A percentile compares a stretch with the other conserved stretches of the same genome.
These are phyloP conservation scores for Ectemnius continuus DNA, from an alignment of 2,888 invertebrate genomes.

Conservation along the genomic window DNA sequence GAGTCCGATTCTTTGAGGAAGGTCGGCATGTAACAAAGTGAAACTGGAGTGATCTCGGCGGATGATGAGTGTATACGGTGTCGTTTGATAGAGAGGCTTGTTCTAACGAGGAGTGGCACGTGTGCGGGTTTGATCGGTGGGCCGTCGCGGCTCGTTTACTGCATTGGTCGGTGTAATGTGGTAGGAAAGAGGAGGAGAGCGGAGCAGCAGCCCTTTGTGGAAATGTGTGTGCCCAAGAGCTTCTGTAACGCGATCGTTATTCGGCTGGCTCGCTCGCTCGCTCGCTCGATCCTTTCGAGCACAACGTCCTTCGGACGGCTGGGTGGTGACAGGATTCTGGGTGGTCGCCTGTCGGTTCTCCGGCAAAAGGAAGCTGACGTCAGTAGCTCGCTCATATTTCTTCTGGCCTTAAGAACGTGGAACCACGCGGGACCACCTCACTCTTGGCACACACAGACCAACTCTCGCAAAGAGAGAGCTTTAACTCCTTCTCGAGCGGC, in stretches of 20 bases:
- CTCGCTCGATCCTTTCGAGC: conserved; percentile 55
- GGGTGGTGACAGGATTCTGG: conserved; percentile 76
- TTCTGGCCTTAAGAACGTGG: conserved; percentile 66
- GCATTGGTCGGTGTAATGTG: background rate
- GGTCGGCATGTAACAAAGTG: too few relatives aligned
- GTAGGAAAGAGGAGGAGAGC: too few relatives aligned
- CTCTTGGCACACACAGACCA: background rate
- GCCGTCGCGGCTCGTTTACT: background rate
- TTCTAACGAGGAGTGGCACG: too few relatives aligned
- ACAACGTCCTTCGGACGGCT: conserved; percentile 60
- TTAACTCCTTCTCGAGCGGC: conserved; percentile 50
- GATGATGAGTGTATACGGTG: background rate
- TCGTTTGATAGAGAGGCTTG: background rate
- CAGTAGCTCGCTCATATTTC: conserved; percentile 71
- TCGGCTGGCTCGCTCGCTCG: conserved; percentile 46
- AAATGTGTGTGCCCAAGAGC: conserved; percentile 22
- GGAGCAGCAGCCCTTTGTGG: too few relatives aligned
- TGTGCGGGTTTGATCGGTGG: too few relatives aligned
- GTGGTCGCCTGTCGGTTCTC: conserved; percentile 71
- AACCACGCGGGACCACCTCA: conserved; percentile 61
- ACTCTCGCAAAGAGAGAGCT: conserved; percentile 2
- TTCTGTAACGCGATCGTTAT: conserved; percentile 54
- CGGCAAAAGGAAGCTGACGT: conserved; percentile 68
- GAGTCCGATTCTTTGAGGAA: too few relatives aligned
- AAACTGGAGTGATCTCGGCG: background rate